Evolutionary conservation across 2,113 vertebrate genomes (phyloP).

Genomic region (Zosterops lateralis): DNA sequence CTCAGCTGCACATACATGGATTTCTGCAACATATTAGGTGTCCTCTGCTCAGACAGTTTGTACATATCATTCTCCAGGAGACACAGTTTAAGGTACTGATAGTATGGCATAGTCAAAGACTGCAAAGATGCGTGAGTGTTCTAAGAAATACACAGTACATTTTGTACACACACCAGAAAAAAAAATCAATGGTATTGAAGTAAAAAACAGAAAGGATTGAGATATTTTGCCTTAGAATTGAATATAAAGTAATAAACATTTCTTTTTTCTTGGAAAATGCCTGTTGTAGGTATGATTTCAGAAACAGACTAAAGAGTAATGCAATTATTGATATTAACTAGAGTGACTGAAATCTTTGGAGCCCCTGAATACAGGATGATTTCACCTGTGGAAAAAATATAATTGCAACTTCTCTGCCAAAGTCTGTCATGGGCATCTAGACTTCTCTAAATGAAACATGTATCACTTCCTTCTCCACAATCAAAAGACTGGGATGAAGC

Average conservation of each 20-base stretch:
- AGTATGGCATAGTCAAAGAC: background rate
- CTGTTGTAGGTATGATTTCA: background rate
- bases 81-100: background rate
- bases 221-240: background rate
- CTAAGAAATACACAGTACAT: background rate
- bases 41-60: background rate
- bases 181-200: background rate
- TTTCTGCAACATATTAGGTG: background rate
- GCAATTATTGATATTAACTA: background rate
- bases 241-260: background rate
- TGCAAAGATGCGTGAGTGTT: background rate
- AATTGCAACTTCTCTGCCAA: background rate
- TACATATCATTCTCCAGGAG: background rate
- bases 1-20: background rate
- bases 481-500: background rate
- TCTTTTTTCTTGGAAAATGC: fast-evolving
- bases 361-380: background rate
- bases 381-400: background rate
- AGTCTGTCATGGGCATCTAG: fast-evolving
- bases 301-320: background rate
- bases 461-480: background rate
- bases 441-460: background rate
- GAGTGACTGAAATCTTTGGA: background rate
- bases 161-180: background rate
- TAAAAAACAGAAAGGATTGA: background rate